Evolutionary conservation across 2,888 invertebrate genomes (phyloP).

Genomic region (Caenorhabditis drosophilae): DNA sequence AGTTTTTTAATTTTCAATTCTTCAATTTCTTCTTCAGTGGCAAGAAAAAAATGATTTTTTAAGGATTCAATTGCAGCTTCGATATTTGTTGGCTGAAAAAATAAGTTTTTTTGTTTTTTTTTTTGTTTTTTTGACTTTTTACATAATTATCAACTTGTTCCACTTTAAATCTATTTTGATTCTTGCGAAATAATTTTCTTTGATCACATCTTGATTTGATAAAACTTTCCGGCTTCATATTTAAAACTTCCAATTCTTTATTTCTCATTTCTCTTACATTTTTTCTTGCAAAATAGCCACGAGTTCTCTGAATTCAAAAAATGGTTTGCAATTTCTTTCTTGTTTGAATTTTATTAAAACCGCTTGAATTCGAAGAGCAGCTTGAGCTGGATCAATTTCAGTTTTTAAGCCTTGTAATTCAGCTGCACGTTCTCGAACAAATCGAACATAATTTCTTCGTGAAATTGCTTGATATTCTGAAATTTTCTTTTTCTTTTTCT

Average conservation of each 20-base stretch:
- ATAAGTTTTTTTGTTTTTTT: not conserved
- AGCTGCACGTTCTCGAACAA: conserved; percentile 57
- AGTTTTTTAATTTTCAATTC: not conserved
- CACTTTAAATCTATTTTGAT: no score
- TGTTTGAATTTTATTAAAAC: not conserved
- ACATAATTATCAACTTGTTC: conserved; percentile 23
- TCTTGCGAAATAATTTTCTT: no score
- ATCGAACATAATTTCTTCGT: conserved; percentile 55
- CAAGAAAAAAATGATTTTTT: conserved; percentile 19
- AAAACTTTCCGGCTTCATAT: conserved; percentile 38
- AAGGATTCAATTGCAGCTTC: conserved; percentile 12
- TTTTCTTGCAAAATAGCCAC: conserved; percentile 58
- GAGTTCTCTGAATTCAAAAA: conserved; percentile 45
- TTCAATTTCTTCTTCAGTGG: not conserved
- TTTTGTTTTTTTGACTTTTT: not conserved
- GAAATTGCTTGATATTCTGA: conserved; percentile 60
- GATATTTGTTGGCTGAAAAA: conserved; percentile 3
- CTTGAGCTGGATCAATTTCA: conserved; percentile 53
- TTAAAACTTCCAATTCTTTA: conserved; percentile 42
- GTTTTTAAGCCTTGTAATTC: conserved; percentile 47
- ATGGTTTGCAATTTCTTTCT: no score
- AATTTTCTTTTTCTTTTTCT: conserved; percentile 10
- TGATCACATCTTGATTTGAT: conserved; percentile 17
- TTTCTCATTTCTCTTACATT: conserved; percentile 46
- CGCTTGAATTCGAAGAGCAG: conserved; percentile 60